Base-by-base conservation (phyloP, 2,113 vertebrate species). In the Orycteropus afer region DNA sequence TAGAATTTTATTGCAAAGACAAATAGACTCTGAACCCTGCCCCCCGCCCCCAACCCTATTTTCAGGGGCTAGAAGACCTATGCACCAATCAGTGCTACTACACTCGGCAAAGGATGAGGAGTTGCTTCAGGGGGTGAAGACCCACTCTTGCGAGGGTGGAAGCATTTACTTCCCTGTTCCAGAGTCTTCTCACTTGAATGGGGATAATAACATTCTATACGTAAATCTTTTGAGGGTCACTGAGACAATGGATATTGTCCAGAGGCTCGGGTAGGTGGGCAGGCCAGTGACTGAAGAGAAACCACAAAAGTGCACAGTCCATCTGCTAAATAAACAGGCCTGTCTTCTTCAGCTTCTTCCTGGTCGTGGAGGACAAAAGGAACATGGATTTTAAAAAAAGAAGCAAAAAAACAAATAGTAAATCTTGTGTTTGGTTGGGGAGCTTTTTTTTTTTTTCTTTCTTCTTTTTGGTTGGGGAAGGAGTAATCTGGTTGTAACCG, bases 1-100 rank as follows among this genome's bases (percentile, higher is more conserved):
- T 0, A 1, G 25, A n/a, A n/a, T n/a, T n/a, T n/a, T 7, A 57
- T 57, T 82, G 67, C 57, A 65, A 45, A 69, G 82, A 85, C 57
- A 49, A 55, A 49, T 4, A 61, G 85, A 57, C 25, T 42, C n/a
- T 25, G 37, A 59, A 17, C 23, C 4, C 27, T 20, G n/a, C 7
- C 8, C 40, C 3, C 25, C n/a, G n/a, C 11, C 18, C 2, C 11
- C 17, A 17, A 1, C 55, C 6, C 1, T 14, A 1, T 25, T 51
- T 34, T 32, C 32, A 23, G 71, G 37, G 74, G 18, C 40, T 1
- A 25, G 34, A 59, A 79, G 47, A 57, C 34, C 18, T 55, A 8
- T 2, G 3, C 3, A 8, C 57, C 34, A 8, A n/a, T 12, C 61
- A 89, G 12, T 4, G 5, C 45, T 69, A 11, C 20, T 20, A 4